These are phyloP conservation scores for Megalops cyprinoides DNA, from an alignment of 2,797 vertebrate species.

Conservation along the genomic window DNA sequence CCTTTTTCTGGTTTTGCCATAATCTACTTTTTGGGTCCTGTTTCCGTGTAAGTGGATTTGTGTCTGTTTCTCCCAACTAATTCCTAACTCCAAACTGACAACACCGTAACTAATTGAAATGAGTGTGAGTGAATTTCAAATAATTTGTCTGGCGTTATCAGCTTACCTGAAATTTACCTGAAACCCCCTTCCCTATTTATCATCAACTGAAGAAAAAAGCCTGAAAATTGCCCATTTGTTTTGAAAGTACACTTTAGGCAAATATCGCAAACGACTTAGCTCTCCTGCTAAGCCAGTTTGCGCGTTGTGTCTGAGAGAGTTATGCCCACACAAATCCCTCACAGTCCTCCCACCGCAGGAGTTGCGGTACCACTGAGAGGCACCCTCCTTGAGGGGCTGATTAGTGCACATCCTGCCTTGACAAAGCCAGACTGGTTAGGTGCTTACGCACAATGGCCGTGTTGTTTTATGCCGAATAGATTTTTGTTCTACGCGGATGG, in stretches of 20 bases:
- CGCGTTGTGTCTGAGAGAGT: slow-evolving; percentile 64
- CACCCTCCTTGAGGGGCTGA: slow-evolving; percentile 68
- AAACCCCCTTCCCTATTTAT: neutral
- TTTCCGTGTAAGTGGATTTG: too few species aligned
- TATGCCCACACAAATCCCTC: slow-evolving; percentile 45
- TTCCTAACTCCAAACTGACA: too few species aligned
- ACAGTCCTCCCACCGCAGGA: slow-evolving; percentile 46
- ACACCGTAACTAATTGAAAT: neutral
- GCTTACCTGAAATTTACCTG: neutral
- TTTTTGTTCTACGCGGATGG: slow-evolving; percentile 60
- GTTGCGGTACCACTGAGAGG: slow-evolving; percentile 70
- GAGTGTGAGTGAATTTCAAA: neutral
- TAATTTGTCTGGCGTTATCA: too few species aligned
- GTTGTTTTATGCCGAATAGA: slow-evolving; percentile 60
- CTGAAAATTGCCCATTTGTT: neutral
- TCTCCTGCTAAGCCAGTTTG: slow-evolving; percentile 59
- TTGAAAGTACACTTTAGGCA: neutral
- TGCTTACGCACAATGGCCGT: slow-evolving; percentile 64
- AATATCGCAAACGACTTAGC: slow-evolving; percentile 57
- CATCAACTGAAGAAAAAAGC: neutral
- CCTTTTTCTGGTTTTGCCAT: neutral
- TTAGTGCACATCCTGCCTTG: slow-evolving; percentile 70
- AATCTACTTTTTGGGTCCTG: too few species aligned
- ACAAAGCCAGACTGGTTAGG: slow-evolving; percentile 56
- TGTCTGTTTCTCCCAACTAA: too few species aligned